phyloP scores from a whole-genome alignment of 2,888 invertebrate species.

The Oscheius onirici region DNA sequence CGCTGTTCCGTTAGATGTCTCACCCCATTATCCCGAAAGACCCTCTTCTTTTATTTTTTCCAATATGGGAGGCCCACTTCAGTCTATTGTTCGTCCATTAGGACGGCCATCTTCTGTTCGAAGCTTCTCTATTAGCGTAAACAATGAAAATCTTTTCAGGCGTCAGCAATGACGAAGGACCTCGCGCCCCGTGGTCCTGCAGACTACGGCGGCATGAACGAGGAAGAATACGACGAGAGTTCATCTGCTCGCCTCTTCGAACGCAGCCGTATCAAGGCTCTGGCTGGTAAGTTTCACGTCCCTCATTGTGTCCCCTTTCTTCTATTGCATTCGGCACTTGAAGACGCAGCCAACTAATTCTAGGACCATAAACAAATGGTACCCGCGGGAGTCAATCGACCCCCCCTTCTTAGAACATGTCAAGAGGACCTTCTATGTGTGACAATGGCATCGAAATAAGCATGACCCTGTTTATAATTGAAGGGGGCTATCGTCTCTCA shows the following conservation, averaged over 20 bases:
- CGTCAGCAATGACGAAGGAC: constrained; percentile 64
- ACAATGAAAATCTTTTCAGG: constrained; percentile 14
- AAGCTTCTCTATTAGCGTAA: background rate
- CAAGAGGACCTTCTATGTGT: constrained; percentile 3
- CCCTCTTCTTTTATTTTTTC: background rate
- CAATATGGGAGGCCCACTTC: background rate
- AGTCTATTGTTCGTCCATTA: constrained; percentile 2
- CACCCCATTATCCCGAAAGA: background rate
- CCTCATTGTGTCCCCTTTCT: background rate
- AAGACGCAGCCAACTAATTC: constrained; percentile 30
- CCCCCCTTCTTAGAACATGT: constrained; percentile 1
- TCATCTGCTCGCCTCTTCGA: constrained; percentile 98
- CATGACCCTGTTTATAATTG: constrained; percentile 3
- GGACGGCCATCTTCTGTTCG: background rate
- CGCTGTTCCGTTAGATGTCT: constrained; percentile 22
- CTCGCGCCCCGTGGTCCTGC: constrained; percentile 57
- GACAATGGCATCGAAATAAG: constrained; percentile 17
- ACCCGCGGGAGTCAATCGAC: constrained; percentile 25
- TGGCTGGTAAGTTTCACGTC: constrained; percentile 81
- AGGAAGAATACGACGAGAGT: constrained; percentile 92
- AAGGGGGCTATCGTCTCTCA: constrained; percentile 18
- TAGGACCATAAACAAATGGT: constrained; percentile 32
- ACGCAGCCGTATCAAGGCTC: constrained; percentile 96
- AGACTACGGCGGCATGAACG: constrained; percentile 50
- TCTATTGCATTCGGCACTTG: background rate